A percentile compares a stretch with the other conserved stretches of the same genome.
phyloP scores from a whole-genome alignment of 53 echinoderm and acorn worm species.

The Antedon mediterranea region DNA sequence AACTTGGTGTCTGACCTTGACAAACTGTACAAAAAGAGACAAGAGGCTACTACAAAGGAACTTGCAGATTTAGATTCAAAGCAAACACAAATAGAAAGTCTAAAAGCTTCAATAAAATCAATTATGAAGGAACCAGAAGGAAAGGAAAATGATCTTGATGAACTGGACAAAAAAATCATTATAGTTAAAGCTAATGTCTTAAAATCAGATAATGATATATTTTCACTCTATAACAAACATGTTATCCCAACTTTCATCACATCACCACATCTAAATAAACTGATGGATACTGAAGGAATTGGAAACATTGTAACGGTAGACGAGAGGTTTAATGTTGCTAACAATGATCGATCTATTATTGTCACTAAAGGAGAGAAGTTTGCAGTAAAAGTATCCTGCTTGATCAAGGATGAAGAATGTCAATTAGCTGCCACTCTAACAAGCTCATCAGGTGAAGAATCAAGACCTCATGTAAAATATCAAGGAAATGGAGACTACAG shows the following conservation, averaged over 20 bases:
- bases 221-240: no score
- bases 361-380: background rate
- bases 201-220: no score
- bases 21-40: background rate
- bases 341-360: no score
- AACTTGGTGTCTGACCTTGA: background rate
- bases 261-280: no score
- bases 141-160: no score
- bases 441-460: background rate
- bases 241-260: no score
- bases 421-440: background rate
- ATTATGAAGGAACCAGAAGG: background rate
- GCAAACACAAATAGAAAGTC: background rate
- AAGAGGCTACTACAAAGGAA: background rate
- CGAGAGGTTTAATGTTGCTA: no score
- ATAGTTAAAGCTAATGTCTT: no score
- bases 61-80: background rate
- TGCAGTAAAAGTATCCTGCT: background rate
- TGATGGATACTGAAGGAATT: no score
- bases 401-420: background rate
- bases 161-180: no score
- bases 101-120: background rate
- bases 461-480: background rate
- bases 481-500: background rate
- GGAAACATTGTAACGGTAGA: no score